Evolutionary conservation across 2,797 vertebrate genomes (phyloP), one percentile per base, ranked within the genome.

Genomic region (Alca torda): DNA sequence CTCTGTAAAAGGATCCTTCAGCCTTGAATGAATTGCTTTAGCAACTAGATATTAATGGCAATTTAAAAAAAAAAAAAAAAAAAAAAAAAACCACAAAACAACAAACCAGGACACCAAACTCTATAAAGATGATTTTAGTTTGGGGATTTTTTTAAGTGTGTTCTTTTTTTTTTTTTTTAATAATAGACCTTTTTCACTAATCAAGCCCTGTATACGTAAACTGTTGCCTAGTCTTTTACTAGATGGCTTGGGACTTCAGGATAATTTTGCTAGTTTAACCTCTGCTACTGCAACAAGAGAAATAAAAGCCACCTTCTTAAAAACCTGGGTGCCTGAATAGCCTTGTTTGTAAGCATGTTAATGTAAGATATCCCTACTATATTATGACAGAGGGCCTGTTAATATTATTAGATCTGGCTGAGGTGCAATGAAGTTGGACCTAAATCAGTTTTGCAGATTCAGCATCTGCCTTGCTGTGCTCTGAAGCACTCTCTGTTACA

Each of bases 1-100:
- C 19, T 89, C 59, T 82, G 54, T 92, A 39, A 69, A 93, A 94
- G 67, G 35, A 84, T 31, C 39, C 73, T 24, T 90, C 57, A 30
- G 5, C 17, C 33, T 81, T 45, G 23, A 78, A 65, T 17, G 17
- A 53, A 72, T 93, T 86, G 41, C 3, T 18, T 94, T 87, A 77
- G 39, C 48, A 43, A 6, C 45, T 80, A 63, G 20, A 43, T 67
- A 77, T 16, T 73, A 84, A 86, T n/a, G 48, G 6, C 30, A 87
- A 45, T 69, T 75, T 16, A 57, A 45, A 45, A 45, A 43, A 43
- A 43, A 6, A 16, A 16, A 73, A 51, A 75, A 51, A 73, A 33
- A 57, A 57, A 59, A 69, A 41, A 39, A 16, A 5, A n/a, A n/a
- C n/a, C n/a, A n/a, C n/a, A n/a, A n/a, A n/a, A n/a, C n/a, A 21